Base-by-base conservation (phyloP, 1,140 invertebrate genomes). In the Drosophila lacteicornis region DNA sequence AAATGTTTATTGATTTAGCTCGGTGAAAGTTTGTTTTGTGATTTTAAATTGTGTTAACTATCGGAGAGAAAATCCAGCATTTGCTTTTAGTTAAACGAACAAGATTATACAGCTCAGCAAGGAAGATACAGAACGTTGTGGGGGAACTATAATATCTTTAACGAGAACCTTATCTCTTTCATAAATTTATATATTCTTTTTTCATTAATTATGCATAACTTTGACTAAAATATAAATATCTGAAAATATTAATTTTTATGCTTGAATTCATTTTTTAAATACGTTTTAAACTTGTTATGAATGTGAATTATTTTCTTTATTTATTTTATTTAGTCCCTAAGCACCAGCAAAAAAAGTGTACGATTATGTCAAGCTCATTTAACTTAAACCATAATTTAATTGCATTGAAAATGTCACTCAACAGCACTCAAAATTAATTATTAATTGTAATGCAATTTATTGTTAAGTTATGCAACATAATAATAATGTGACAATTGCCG, bases 1-100 rank as follows among this genome's bases (percentile, higher is more conserved):
- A 71, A 70, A 49, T 71, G 67, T 73, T 74, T 74, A 73, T 74
- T 74, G 68, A 45, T 60, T 73, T 73, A 49, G 40, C 73, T 19
- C 53, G 55, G 43, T 51, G 40, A 67, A 76, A 67, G 53, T 51
- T 76, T 73, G 22, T 46, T 59, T 30, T 50, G 3, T 2, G 70
- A 74, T 74, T 74, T 74, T 36, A 12, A 42, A 36, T 49, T 69
- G 50, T 30, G 25, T 38, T 56, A 70, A 73, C 45, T 58, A 43
- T 71, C 66, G 27, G 36, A 13, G 27, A 2, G 22, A 30, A 45
- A 12, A 17, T 3, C 12, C 15, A 9, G 4, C 6, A 11, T n/a
- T 15, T 40, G 8, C 2, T 19, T 6, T 30, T 17, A 4, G 58
- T 58, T 43, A 5, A 36, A n/a, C 4, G 11, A 15, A 25, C 2